phyloP scores from a whole-genome alignment of 1,140 invertebrate genomes.

The Papilio polytes region DNA sequence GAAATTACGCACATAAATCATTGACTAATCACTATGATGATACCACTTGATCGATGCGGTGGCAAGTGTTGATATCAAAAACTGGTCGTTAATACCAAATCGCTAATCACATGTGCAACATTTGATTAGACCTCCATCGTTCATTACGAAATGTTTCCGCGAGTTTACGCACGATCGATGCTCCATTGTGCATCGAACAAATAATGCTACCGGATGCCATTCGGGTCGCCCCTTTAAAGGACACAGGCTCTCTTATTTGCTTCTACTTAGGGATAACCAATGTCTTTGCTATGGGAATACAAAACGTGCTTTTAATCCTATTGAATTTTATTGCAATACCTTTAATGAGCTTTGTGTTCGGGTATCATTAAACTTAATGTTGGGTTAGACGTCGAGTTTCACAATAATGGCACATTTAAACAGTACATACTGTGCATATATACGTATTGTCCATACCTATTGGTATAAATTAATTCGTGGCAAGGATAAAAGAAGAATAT shows the following conservation, averaged over 20 bases:
- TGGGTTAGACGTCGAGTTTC: neutral
- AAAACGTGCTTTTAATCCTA: slow-evolving; percentile 33
- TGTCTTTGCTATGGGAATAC: slow-evolving; percentile 26
- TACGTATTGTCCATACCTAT: too few species aligned
- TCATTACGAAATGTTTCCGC: slow-evolving; percentile 67
- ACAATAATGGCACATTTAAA: neutral
- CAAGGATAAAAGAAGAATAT: too few species aligned
- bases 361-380: slow-evolving; percentile 4
- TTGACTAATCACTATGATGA: slow-evolving; percentile 55
- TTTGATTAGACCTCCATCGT: slow-evolving; percentile 62
- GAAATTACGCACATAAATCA: slow-evolving; percentile 64
- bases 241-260: slow-evolving; percentile 64
- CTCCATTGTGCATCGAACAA: slow-evolving; percentile 73
- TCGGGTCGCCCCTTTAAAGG: slow-evolving; percentile 64
- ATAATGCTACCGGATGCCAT: slow-evolving; percentile 70
- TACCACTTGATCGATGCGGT: slow-evolving; percentile 62
- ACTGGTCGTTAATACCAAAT: slow-evolving; percentile 55
- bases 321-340: slow-evolving; percentile 7
- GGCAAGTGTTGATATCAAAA: slow-evolving; percentile 53
- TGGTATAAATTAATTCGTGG: too few species aligned
- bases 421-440: neutral
- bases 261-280: slow-evolving; percentile 51
- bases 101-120: slow-evolving; percentile 56
- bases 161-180: slow-evolving; percentile 66
- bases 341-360: neutral